These are phyloP conservation scores for Synergus laeviventris DNA, from an alignment of 2,888 invertebrate genomes.

Conservation along the genomic window DNA sequence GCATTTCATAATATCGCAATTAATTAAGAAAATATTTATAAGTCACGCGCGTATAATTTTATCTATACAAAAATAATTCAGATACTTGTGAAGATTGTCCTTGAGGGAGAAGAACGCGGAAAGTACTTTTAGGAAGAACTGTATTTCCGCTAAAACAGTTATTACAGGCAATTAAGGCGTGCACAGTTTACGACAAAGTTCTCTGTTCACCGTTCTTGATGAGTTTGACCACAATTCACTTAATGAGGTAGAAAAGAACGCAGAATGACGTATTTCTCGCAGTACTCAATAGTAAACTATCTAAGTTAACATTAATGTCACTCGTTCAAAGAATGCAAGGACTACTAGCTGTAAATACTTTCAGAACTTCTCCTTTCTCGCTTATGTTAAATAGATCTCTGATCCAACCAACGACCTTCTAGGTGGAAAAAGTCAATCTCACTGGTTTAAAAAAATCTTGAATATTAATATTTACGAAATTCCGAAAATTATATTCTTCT, in stretches of 20 bases:
- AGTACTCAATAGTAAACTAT: slow-evolving; percentile 5
- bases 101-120: slow-evolving; percentile 8
- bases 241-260: slow-evolving; percentile 24
- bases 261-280: slow-evolving; percentile 19
- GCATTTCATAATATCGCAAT: neutral
- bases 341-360: slow-evolving; percentile 11
- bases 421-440: neutral
- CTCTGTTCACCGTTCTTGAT: slow-evolving; percentile 30
- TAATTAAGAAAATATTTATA: neutral
- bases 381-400: neutral
- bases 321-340: slow-evolving; percentile 27
- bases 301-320: slow-evolving; percentile 1
- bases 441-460: neutral
- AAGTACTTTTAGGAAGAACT: slow-evolving; percentile 30
- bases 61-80: neutral
- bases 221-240: slow-evolving; percentile 35
- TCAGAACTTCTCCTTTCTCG: slow-evolving; percentile 25
- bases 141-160: slow-evolving; percentile 38
- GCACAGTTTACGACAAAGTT: slow-evolving; percentile 13
- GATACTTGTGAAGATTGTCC: slow-evolving; percentile 7
- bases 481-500: no score
- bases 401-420: neutral
- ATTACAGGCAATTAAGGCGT: slow-evolving; percentile 30
- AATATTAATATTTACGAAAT: neutral
- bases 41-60: neutral